These are phyloP conservation scores for Heterocephalus glaber DNA, from an alignment of 2,113 vertebrate species.

Conservation along the genomic window DNA sequence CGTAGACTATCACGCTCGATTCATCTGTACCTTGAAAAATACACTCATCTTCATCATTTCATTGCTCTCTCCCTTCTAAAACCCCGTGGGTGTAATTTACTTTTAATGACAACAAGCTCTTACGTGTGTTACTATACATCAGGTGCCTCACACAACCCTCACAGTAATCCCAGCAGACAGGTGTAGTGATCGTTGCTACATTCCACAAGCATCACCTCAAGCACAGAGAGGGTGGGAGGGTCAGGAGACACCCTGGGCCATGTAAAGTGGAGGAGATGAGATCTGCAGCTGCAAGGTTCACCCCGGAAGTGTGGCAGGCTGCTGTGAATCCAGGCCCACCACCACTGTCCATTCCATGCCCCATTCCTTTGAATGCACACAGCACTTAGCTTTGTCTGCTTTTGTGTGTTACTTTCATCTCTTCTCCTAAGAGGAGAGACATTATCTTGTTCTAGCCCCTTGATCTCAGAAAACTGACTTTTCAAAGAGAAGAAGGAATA, in stretches of 20 bases:
- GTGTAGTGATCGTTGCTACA: accelerated
- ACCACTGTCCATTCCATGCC: accelerated
- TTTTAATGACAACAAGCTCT: not conserved
- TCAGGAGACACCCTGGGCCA: not conserved
- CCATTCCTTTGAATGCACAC: not conserved
- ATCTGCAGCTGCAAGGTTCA: not conserved
- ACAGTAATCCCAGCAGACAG: not conserved
- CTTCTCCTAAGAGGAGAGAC: not conserved
- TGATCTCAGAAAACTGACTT: not conserved
- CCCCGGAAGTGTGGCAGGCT: accelerated
- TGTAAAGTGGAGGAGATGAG: not conserved
- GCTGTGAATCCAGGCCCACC: not conserved
- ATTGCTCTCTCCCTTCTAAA: not conserved
- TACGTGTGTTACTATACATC: not conserved
- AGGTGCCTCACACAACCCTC: not conserved
- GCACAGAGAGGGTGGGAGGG: not conserved
- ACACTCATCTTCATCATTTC: not conserved
- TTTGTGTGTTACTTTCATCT: not conserved
- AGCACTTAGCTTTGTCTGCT: not conserved
- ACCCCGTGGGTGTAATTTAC: not conserved
- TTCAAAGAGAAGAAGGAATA: not conserved
- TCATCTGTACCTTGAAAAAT: not conserved
- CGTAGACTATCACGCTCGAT: accelerated
- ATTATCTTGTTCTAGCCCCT: not conserved
- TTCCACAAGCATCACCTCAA: not conserved